A percentile compares a stretch with the other conserved stretches of the same genome.
phyloP scores from a whole-genome alignment of 2,113 vertebrate genomes.

The western clawed frog (Xenopus tropicalis) region UCB_Xtro_10.0 CM004446.2:21529001-21529500 shows the following conservation, averaged over 20 bases:
- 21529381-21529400: conserved; percentile 2
- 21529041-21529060: too few relatives aligned
- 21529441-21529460: background rate
- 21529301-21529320: conserved; percentile 8
- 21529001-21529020: too few relatives aligned
- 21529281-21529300: background rate
- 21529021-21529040: too few relatives aligned
- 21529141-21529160: too few relatives aligned
- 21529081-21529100: too few relatives aligned
- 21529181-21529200: too few relatives aligned
- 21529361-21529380: background rate
- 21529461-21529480: background rate
- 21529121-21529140: too few relatives aligned
- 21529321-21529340: background rate
- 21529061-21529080: too few relatives aligned
- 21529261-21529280: background rate
- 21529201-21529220: background rate
- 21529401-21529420: background rate
- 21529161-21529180: too few relatives aligned
- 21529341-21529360: conserved; percentile 14
- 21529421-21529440: conserved; percentile 1
- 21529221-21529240: background rate
- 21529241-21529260: background rate
- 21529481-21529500: background rate
- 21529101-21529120: too few relatives aligned